phyloP scores from a whole-genome alignment of 2,888 invertebrate genomes.

The Cerceris rybyensis region DNA sequence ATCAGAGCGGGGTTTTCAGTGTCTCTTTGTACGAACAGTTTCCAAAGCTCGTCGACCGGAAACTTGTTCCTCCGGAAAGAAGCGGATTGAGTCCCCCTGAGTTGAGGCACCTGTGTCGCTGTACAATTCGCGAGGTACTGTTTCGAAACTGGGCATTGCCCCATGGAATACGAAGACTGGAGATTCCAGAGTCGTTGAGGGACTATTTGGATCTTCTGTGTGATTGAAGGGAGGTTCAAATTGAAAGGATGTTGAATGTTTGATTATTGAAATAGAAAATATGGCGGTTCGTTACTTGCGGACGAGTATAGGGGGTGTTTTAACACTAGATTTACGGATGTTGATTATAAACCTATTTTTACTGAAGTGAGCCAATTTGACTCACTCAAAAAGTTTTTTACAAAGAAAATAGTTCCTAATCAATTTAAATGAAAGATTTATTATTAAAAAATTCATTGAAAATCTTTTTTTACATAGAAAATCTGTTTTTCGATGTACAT shows the following conservation, averaged over 20 bases:
- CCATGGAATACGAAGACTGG: conserved; percentile 87
- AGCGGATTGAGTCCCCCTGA: conserved; percentile 87
- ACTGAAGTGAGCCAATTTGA: no score
- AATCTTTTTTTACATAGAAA: no score
- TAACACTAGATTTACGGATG: no score
- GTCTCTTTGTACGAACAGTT: conserved; percentile 79
- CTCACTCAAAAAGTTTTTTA: no score
- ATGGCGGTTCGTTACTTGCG: no score
- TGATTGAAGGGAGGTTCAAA: conserved; percentile 84
- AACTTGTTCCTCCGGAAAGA: conserved; percentile 85
- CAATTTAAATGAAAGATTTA: no score
- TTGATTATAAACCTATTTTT: no score
- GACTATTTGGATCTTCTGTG: conserved; percentile 89
- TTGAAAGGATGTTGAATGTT: not conserved
- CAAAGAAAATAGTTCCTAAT: no score
- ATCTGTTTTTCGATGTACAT: no score
- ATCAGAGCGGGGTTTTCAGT: conserved; percentile 71
- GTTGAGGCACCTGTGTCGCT: conserved; percentile 89
- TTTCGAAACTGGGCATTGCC: conserved; percentile 89
- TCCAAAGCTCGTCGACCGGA: conserved; percentile 84
- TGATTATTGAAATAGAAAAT: not conserved
- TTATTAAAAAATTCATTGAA: no score
- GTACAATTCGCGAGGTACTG: conserved; percentile 86
- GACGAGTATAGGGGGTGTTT: no score
- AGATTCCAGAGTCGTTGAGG: conserved; percentile 86